Percentiles rank a stretch among this genome's conserved stretches.
phyloP scores from a whole-genome alignment of 1,140 invertebrate genomes.

The Ladona fulva region DNA sequence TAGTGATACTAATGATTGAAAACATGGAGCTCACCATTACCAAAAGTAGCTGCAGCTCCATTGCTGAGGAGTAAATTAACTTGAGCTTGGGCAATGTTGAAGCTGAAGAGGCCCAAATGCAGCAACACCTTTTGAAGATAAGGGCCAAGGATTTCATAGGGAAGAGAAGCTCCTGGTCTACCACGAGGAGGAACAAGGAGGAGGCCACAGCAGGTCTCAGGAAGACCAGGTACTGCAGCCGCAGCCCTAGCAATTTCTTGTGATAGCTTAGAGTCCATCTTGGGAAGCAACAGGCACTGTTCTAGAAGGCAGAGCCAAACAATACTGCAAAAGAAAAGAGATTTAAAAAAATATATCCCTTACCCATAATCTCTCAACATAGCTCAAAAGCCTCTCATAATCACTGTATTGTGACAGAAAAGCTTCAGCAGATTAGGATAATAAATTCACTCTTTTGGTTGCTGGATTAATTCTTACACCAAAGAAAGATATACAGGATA shows the following conservation, averaged over 20 bases:
- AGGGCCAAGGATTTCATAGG: conserved; percentile 48
- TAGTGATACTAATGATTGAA: no score
- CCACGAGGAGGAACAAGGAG: conserved; percentile 49
- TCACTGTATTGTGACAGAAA: no score
- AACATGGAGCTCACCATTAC: background rate
- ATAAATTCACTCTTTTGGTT: no score
- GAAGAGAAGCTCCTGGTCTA: conserved; percentile 32
- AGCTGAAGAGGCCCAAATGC: conserved; percentile 49
- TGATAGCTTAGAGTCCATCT: conserved; percentile 34
- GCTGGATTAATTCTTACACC: no score
- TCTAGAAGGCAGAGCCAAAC: conserved; percentile 59
- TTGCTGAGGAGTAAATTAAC: conserved; percentile 51
- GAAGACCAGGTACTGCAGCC: conserved; percentile 52
- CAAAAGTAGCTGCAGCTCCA: background rate
- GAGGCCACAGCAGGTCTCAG: conserved; percentile 64
- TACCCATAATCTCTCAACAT: no score
- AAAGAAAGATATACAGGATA: no score
- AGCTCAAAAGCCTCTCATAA: no score
- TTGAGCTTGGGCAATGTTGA: conserved; percentile 46
- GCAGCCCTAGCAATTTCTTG: conserved; percentile 48
- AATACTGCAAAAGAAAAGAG: conserved; percentile 38
- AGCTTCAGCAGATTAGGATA: no score
- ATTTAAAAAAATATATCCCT: background rate
- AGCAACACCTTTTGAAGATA: conserved; percentile 52
- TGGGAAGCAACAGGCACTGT: conserved; percentile 51